Evolutionary conservation across 2,113 vertebrate genomes (phyloP).

Genomic region (Larimichthys crocea): DNA sequence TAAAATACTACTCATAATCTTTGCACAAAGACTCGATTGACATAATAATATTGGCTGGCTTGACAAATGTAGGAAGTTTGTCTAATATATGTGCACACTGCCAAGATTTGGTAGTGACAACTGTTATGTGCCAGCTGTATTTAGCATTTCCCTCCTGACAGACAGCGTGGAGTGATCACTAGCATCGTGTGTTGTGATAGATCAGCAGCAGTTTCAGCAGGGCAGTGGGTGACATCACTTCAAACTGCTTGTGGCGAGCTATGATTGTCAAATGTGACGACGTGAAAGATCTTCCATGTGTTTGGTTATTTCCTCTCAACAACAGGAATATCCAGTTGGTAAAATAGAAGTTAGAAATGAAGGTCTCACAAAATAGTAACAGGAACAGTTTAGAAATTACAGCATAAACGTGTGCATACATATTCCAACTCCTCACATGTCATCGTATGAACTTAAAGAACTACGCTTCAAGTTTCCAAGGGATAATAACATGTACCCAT

Average conservation of each 20-base stretch:
- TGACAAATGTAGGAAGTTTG: constrained; percentile 13
- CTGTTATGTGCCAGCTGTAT: constrained; percentile 23
- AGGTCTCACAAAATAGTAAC: constrained; percentile 23
- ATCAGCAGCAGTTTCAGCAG: constrained; percentile 66
- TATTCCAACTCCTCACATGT: constrained; percentile 19
- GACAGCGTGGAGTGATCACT: not conserved
- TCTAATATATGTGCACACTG: constrained; percentile 2
- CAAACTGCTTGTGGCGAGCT: constrained; percentile 51
- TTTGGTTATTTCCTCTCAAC: constrained; percentile 42
- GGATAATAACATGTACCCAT: constrained; percentile 8
- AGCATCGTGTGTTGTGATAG: constrained; percentile 10
- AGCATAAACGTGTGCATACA: constrained; percentile 45
- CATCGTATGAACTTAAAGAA: constrained; percentile 19
- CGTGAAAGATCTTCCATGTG: constrained; percentile 17
- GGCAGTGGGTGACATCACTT: constrained; percentile 71
- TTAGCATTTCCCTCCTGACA: constrained; percentile 14
- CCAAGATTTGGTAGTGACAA: constrained; percentile 16
- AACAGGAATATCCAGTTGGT: constrained; percentile 27
- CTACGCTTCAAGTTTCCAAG: constrained; percentile 24
- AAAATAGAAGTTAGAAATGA: constrained; percentile 14
- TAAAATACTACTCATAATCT: constrained; percentile 34
- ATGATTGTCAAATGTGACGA: constrained; percentile 69
- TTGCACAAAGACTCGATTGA: constrained; percentile 56
- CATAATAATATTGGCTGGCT: constrained; percentile 35
- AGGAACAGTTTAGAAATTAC: constrained; percentile 43